Evolutionary conservation across 2,888 invertebrate species (phyloP), one percentile per base, ranked within the genome.

Genomic region (Archaeoteleia sp.): DNA sequence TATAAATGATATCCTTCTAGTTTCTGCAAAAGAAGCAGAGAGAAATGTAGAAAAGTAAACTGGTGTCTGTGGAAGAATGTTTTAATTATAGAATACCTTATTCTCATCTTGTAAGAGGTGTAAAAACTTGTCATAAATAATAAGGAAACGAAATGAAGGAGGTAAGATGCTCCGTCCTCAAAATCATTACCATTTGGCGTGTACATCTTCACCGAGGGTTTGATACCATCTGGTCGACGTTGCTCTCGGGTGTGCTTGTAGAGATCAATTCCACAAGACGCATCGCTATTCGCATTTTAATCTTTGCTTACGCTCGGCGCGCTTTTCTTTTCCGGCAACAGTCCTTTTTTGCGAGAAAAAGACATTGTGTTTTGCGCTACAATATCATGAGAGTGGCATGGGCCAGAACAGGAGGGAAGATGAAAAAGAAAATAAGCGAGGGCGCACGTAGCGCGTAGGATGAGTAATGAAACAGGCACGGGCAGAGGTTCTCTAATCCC

Each of bases 391-490:
- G 9, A 20, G 39, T 39, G 17, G 17, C 39, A 8, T 10, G 43
- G 32, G 9, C 27, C 25, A 40, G 32, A 13, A 61, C 45, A 55
- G 29, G 35, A 17, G 15, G 20, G 17, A 15, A 29, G 12, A 12
- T 39, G 37, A 51, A 49, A 12, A 40, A 48, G 13, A 25, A 15
- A 49, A 30, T 14, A 40, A 70, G 68, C 66, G 53, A 54, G 69
- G 53, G 45, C 29, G 39, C 74, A 62, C 69, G 73, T 46, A 46
- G 65, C 62, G 65, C 57, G 71, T 14, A 57, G 46, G 73, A 75
- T 77, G 76, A 78, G 77, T 73, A 78, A 78, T 77, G 76, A 78
- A 78, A 78, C 72, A 71, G 75, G 74, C 71, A 73, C 67, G 58
- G 66, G 71, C 74, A 74, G 74, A 72, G 67, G 70, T 74, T 75